Evolutionary conservation across 1,140 invertebrate species (phyloP).

Genomic region (Anthonomus grandis): DNA sequence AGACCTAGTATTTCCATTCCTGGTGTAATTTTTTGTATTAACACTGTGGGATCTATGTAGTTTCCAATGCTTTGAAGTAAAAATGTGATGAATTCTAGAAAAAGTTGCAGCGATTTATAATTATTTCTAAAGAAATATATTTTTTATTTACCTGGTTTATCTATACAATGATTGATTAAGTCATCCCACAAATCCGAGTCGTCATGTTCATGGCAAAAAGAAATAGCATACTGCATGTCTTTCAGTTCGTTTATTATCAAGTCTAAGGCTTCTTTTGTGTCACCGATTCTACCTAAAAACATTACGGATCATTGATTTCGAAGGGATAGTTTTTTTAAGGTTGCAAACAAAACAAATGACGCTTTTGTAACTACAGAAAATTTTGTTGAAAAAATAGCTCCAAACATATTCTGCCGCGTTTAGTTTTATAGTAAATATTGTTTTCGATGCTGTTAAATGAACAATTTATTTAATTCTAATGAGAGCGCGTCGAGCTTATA

Average conservation of each 20-base stretch:
- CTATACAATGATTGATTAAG: conserved; percentile 84
- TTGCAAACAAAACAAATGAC: too few species aligned
- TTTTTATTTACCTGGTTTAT: conserved; percentile 69
- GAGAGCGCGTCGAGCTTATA: too few species aligned
- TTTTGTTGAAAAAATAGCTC: too few species aligned
- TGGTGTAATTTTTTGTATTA: conserved; percentile 81
- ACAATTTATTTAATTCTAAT: too few species aligned
- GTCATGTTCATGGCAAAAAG: conserved; percentile 95
- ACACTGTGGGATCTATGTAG: conserved; percentile 84
- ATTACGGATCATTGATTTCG: not conserved
- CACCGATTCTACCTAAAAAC: conserved; percentile 77
- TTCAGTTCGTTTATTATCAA: conserved; percentile 81
- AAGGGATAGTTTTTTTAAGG: too few species aligned
- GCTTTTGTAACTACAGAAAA: too few species aligned
- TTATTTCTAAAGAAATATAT: conserved; percentile 42
- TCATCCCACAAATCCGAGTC: conserved; percentile 94
- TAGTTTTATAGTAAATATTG: too few species aligned
- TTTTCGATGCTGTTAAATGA: too few species aligned
- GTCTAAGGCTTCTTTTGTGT: conserved; percentile 84
- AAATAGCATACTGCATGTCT: conserved; percentile 71
- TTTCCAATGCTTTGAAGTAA: conserved; percentile 80
- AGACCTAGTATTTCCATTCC: conserved; percentile 85
- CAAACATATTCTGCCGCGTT: too few species aligned
- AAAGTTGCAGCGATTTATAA: conserved; percentile 44
- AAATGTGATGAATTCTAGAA: conserved; percentile 69